Evolutionary conservation across 2,888 invertebrate species (phyloP), one percentile per base, ranked within the genome.

Genomic region (Troilus luridus): DNA sequence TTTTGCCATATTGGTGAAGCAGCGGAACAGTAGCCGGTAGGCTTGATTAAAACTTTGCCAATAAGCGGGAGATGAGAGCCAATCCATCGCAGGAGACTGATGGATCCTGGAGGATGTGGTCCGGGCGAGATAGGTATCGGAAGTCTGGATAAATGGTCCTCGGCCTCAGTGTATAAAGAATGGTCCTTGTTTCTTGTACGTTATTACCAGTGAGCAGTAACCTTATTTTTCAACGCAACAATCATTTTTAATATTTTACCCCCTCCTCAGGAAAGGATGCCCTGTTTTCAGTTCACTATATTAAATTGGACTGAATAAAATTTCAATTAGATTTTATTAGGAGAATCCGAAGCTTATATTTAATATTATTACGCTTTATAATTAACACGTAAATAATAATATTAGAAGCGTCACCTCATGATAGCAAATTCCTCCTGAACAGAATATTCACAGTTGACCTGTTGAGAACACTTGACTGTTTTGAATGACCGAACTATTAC

Each of bases 21-120:
- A 85, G 54, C 56, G 11, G 56, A 85, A 85, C 85, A 58, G 85
- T 85, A n/a, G 56, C 85, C 14, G 21, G 12, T 85, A 85, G 58
- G 56, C n/a, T 85, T 85, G 85, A 85, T 85, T 85, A 85, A 85
- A 85, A 85, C 85, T 85, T 85, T 85, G 56, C 85, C 85, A 85
- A 85, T 85, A 85, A 85, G 85, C 85, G 85, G 85, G 17, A 21
- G 54, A 85, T 85, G 85, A 85, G 85, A 56, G 54, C 85, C 85
- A 58, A 85, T 85, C 54, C 85, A 85, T 85, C 85, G 56, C n/a
- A 3, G n/a, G 56, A 85, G 85, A 85, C 85, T 85, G 85, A 85
- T 85, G 85, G 85, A 14, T 27, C 21, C n/a, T 21, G 21, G 85
- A n/a, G 56, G 56, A 56, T n/a, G 21, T 56, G 56, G 85, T 85